Percentiles rank a stretch among this genome's conserved stretches.
Conservation (phyloP, 2,113 vertebrate genomes). For the Syrmaticus mikado region DNA sequence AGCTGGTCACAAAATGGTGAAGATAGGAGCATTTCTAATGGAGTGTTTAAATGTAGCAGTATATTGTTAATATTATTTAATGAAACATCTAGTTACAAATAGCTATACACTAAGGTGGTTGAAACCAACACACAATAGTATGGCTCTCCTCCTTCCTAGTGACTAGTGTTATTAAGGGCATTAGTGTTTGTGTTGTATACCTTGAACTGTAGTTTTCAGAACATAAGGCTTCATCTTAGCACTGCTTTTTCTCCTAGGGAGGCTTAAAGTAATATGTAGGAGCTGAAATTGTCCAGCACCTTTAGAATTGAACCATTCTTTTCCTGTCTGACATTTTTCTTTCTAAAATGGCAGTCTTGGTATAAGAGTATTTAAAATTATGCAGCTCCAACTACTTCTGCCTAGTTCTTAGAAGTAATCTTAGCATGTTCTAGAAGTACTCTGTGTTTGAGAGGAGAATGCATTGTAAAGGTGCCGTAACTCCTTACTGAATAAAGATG, state of each 20-base stretch:
- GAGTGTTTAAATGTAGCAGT: background rate
- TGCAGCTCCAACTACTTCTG: background rate
- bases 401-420: background rate
- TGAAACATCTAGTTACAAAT: background rate
- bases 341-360: background rate
- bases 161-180: background rate
- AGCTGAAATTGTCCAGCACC: background rate
- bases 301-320: background rate
- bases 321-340: background rate
- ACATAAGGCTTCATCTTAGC: background rate
- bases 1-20: background rate
- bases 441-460: background rate
- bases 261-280: background rate
- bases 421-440: background rate
- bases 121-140: background rate
- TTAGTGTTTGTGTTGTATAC: background rate
- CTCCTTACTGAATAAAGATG: background rate
- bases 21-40: fast-evolving
- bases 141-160: background rate
- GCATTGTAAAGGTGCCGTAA: background rate
- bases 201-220: background rate
- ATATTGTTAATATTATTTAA: background rate
- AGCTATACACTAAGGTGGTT: background rate
- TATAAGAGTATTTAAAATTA: too few species aligned
- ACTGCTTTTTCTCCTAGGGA: background rate